These are phyloP conservation scores for Plebejus argus DNA, from an alignment of 2,888 invertebrate species.

Conservation along the genomic window DNA sequence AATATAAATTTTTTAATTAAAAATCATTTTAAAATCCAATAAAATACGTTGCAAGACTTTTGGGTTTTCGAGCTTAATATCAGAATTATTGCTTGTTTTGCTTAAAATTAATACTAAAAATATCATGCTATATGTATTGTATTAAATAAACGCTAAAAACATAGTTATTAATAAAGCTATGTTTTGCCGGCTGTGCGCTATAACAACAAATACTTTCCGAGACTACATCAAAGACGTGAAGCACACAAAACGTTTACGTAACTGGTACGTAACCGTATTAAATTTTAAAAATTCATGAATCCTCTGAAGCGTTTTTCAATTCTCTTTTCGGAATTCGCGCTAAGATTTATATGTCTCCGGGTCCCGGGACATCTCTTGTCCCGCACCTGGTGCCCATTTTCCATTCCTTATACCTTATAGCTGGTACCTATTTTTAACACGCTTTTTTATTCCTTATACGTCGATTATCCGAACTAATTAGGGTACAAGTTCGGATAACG, in stretches of 20 bases:
- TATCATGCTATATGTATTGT: too few species aligned
- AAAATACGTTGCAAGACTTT: too few species aligned
- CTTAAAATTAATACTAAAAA: too few species aligned
- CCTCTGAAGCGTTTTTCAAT: constrained; percentile 22
- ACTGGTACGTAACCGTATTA: not conserved
- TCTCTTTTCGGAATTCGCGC: not conserved
- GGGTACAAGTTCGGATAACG: not conserved
- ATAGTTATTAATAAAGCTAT: not conserved
- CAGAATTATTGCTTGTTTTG: too few species aligned
- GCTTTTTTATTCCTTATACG: not conserved
- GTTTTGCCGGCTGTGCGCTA: not conserved
- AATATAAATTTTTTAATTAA: too few species aligned
- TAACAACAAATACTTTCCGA: not conserved
- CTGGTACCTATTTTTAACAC: not conserved
- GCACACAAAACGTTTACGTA: constrained; percentile 4
- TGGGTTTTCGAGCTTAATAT: too few species aligned
- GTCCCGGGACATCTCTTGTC: not conserved
- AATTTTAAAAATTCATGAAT: constrained; percentile 21
- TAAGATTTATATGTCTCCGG: constrained; percentile 4
- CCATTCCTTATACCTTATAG: not conserved
- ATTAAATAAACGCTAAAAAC: not conserved
- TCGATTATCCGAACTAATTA: not conserved
- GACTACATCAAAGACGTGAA: not conserved
- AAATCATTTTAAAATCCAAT: too few species aligned
- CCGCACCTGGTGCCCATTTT: constrained; percentile 4